Conservation (phyloP, 2,113 vertebrate species). For the Apaloderma vittatum region DNA sequence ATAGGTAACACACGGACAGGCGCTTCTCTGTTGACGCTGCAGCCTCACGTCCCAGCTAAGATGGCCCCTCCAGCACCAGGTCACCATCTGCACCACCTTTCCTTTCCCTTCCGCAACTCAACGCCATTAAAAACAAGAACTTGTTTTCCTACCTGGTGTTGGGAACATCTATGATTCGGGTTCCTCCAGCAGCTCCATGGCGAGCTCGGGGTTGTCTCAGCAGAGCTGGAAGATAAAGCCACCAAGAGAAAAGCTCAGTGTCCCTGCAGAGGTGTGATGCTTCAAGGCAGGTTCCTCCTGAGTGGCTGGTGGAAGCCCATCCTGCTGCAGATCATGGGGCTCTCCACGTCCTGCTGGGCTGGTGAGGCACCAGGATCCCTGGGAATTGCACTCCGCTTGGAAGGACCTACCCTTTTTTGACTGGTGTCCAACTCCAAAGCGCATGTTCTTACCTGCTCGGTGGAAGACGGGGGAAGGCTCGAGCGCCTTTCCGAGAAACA, state of each 20-base stretch:
- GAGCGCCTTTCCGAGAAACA: constrained; percentile 1
- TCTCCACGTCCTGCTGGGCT: constrained; percentile 57
- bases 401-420: constrained; percentile 71
- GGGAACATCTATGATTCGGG: constrained; percentile 14
- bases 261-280: not conserved
- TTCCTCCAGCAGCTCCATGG: constrained; percentile 55
- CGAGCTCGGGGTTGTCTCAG: not conserved
- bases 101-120: not conserved
- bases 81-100: not conserved
- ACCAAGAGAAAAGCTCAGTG: not conserved
- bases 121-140: not conserved
- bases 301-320: not conserved
- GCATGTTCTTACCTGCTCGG: constrained; percentile 72
- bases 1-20: not conserved
- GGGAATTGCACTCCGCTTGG: constrained; percentile 62
- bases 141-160: constrained; percentile 64
- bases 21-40: not conserved
- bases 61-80: not conserved
- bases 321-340: not conserved
- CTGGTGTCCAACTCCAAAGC: constrained; percentile 55
- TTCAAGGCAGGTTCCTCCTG: not conserved
- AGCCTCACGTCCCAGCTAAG: not conserved
- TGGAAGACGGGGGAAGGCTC: not conserved
- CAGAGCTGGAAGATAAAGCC: constrained; percentile 55
- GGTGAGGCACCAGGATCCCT: constrained; percentile 47